Conservation (phyloP, 2,797 vertebrate genomes). For the Basileuterus tristriatus region DNA sequence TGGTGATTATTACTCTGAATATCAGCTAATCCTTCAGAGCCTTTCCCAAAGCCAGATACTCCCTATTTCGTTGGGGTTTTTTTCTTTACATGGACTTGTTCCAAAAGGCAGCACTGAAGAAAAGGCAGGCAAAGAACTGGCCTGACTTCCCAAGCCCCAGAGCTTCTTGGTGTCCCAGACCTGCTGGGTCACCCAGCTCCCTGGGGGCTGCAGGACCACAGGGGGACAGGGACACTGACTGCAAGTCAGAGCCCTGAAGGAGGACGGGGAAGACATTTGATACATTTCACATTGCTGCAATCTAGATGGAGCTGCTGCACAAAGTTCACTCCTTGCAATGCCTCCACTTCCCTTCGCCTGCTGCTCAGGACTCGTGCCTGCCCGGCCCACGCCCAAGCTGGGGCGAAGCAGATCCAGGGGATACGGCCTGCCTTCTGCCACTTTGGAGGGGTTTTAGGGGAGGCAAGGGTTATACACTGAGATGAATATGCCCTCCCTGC, state of each 20-base stretch:
- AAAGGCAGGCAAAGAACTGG: neutral
- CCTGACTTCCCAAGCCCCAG: neutral
- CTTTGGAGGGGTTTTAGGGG: neutral
- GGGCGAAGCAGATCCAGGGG: neutral
- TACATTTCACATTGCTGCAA: rapidly evolving
- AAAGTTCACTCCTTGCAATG: neutral
- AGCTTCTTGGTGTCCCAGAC: neutral
- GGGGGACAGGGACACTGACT: neutral
- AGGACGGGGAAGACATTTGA: neutral
- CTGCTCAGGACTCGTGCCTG: rapidly evolving
- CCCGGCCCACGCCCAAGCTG: neutral
- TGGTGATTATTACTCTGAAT: rapidly evolving
- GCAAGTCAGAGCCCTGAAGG: neutral
- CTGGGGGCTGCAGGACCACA: neutral
- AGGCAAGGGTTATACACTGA: neutral
- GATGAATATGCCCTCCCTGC: neutral
- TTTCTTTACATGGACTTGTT: neutral
- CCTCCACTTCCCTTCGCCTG: rapidly evolving
- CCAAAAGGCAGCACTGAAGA: neutral
- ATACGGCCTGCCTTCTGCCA: neutral
- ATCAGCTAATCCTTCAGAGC: neutral
- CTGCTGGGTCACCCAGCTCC: neutral
- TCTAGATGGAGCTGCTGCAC: neutral
- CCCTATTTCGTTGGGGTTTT: rapidly evolving
- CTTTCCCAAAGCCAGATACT: neutral